These are phyloP conservation scores for Trachymyrmex cornetzi DNA, from an alignment of 1,140 invertebrate species.

Conservation along the genomic window DNA sequence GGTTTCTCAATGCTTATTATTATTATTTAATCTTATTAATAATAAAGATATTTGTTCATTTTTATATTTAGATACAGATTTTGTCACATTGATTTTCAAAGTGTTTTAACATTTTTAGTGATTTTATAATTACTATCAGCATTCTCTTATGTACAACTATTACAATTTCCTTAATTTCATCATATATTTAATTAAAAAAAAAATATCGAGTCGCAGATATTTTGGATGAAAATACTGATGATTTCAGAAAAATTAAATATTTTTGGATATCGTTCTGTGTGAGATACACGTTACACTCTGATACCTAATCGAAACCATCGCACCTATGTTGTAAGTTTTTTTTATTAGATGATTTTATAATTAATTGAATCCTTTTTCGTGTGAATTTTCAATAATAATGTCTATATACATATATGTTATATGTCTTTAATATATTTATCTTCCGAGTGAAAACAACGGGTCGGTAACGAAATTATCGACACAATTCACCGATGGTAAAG, in stretches of 20 bases:
- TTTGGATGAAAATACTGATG: not conserved
- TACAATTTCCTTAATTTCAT: not conserved
- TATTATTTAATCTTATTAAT: not conserved
- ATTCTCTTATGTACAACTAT: not conserved
- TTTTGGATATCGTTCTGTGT: not conserved
- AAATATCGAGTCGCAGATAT: not conserved
- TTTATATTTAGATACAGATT: not conserved
- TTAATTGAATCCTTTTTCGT: not conserved
- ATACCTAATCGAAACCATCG: not conserved
- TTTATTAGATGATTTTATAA: not conserved
- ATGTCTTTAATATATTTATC: slow-evolving; percentile 11
- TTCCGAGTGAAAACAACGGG: not conserved
- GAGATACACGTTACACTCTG: too few species aligned
- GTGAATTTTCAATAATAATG: not conserved
- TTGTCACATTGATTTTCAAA: not conserved
- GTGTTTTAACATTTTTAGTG: not conserved
- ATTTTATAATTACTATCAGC: not conserved
- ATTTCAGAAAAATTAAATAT: not conserved
- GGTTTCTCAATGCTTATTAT: not conserved
- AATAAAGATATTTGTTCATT: not conserved
- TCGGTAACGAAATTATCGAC: slow-evolving; percentile 56
- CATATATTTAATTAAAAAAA: not conserved
- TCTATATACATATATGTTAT: not conserved
- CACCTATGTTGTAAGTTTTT: not conserved
- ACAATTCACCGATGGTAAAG: slow-evolving; percentile 17